Base-by-base conservation (phyloP, 2,888 invertebrate genomes). In the Aspidapion aeneum region DNA sequence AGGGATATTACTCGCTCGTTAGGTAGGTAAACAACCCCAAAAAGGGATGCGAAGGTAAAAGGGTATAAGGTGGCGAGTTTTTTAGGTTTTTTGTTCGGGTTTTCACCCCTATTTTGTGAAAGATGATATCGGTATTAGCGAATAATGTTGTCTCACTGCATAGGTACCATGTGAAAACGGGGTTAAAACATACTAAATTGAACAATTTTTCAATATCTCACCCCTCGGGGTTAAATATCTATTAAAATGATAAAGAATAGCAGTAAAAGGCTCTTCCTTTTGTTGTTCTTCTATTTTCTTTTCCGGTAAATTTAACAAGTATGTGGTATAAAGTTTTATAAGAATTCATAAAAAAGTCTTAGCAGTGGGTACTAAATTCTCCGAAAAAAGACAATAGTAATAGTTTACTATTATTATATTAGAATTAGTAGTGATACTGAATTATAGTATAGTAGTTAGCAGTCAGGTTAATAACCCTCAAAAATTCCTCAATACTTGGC, bases 121-220 rank as follows among this genome's bases (percentile, higher is more conserved):
- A 79, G 76, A 74, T 75, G 78, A 79, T 79, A 79, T 73, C 74
- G 67, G 74, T 77, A 79, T 79, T 79, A 78, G 71, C 70, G 73
- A 74, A 74, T 75, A 72, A 71, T 73, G 73, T 72, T 76, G 74
- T 74, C 73, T 72, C 35, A 12, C 35, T 12, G 35, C 5, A 7
- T n/a, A n/a, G n/a, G 69, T 68, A 66, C 72, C 74, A 74, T 74
- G 75, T 73, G 75, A 74, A 73, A 73, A 74, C 72, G 69, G 72
- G 72, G 73, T 72, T 73, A 68, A 69, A 71, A 66, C 64, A 72
- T 73, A 72, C 65, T 73, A 73, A 73, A 73, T 73, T 72, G 72
- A 66, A 65, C 73, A 72, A 73, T 73, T 72, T 72, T 72, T 72
- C 70, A 63, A 65, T 67, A 65, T 22, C 20, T 16, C 48, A 56